Evolutionary conservation across 2,113 vertebrate species (phyloP).

Genomic region (Theristicus caerulescens): DNA sequence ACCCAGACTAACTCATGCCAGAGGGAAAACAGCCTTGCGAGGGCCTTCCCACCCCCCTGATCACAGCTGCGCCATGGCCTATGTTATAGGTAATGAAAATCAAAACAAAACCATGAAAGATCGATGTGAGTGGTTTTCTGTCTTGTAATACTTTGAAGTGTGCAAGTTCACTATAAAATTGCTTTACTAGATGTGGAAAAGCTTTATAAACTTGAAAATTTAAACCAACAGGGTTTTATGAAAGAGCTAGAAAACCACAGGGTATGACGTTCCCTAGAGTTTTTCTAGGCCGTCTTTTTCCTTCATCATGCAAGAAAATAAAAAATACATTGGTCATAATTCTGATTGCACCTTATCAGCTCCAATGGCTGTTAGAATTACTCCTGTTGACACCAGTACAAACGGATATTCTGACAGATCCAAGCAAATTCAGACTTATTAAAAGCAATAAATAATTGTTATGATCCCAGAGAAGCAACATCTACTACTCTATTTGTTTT

Average conservation of each 20-base stretch:
- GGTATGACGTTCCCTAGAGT: not conserved
- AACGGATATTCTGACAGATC: conserved; percentile 34
- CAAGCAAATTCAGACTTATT: conserved; percentile 73
- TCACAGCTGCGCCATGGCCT: not conserved
- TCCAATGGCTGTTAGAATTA: not conserved
- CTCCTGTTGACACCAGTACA: not conserved
- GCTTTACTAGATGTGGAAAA: not conserved
- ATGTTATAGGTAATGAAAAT: not conserved
- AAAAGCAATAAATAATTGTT: conserved; percentile 81
- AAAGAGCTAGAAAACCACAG: not conserved
- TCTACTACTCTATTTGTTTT: conserved; percentile 63
- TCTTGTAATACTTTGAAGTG: not conserved
- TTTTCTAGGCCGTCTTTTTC: not conserved
- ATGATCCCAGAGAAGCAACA: conserved; percentile 48
- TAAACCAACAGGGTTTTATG: not conserved
- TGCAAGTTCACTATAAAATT: not conserved
- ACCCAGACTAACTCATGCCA: fast-evolving
- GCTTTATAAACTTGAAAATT: not conserved
- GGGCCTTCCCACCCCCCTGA: not conserved
- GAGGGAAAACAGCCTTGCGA: not conserved
- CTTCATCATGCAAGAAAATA: not conserved
- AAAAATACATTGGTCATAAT: not conserved
- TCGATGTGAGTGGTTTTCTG: not conserved
- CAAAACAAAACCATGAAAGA: not conserved
- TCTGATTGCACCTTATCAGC: not conserved